Evolutionary conservation across 2,888 invertebrate species (phyloP).

Genomic region (Periphyllus acericola): DNA sequence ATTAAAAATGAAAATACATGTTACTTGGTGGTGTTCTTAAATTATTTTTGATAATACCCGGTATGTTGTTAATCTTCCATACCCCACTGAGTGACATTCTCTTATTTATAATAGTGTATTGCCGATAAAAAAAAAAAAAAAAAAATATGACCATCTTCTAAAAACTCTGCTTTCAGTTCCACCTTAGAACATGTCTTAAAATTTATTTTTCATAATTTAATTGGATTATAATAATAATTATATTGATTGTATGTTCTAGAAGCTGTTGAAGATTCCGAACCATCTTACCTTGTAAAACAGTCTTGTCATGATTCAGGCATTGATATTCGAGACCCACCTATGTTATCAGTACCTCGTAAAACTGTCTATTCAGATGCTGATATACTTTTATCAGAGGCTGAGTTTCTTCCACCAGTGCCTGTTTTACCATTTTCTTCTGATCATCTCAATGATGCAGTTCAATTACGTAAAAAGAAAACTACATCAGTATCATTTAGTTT

Average conservation of each 20-base stretch:
- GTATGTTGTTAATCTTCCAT: too few relatives aligned
- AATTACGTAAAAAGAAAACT: slow-evolving; percentile 72
- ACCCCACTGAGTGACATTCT: too few relatives aligned
- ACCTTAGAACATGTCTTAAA: neutral
- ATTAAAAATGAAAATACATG: neutral
- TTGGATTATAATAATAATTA: neutral
- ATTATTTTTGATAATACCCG: too few relatives aligned
- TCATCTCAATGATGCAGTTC: slow-evolving; percentile 69
- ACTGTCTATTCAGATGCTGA: slow-evolving; percentile 82
- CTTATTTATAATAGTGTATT: too few relatives aligned
- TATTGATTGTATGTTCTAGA: slow-evolving; percentile 64
- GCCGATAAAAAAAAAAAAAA: too few relatives aligned
- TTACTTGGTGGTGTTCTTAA: neutral
- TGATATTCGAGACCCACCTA: slow-evolving; percentile 80
- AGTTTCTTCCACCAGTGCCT: slow-evolving; percentile 88
- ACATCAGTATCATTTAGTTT: slow-evolving; percentile 79
- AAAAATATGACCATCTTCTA: too few relatives aligned
- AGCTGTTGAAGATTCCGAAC: slow-evolving; percentile 67
- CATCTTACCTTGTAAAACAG: slow-evolving; percentile 77
- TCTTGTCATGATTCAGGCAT: slow-evolving; percentile 91
- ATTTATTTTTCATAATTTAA: neutral
- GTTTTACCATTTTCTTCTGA: slow-evolving; percentile 75
- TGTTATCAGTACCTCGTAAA: slow-evolving; percentile 68
- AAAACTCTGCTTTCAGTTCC: too few relatives aligned
- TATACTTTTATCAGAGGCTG: slow-evolving; percentile 81